These are phyloP conservation scores for Camelus bactrianus DNA, from an alignment of 2,113 vertebrate species.

Conservation along the genomic window DNA sequence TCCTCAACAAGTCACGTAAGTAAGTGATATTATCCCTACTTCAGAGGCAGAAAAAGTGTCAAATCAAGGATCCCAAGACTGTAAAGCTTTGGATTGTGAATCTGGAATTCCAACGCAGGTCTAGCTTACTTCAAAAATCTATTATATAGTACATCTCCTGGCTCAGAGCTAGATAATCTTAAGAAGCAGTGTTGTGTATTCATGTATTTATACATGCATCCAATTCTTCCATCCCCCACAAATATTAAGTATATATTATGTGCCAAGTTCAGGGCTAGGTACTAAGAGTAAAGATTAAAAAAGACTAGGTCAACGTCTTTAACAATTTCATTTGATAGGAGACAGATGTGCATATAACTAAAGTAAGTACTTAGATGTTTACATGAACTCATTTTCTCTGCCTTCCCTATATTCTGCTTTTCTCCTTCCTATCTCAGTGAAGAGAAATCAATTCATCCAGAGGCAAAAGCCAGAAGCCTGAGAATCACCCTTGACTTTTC, in stretches of 20 bases:
- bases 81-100: not conserved
- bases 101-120: not conserved
- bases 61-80: not conserved
- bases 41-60: not conserved
- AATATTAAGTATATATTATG: not conserved
- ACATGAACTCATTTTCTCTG: not conserved
- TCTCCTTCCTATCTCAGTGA: not conserved
- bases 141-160: not conserved
- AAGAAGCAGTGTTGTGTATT: not conserved
- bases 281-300: not conserved
- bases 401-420: not conserved
- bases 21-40: not conserved
- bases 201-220: not conserved
- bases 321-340: not conserved
- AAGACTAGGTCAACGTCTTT: not conserved
- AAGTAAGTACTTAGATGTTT: not conserved
- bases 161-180: not conserved
- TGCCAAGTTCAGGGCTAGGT: not conserved
- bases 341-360: not conserved
- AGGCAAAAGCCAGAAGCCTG: constrained; percentile 17
- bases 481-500: not conserved
- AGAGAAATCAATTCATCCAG: not conserved
- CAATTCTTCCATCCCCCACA: not conserved
- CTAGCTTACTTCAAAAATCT: not conserved
- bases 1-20: not conserved